Conservation (phyloP, 2,888 invertebrate species). For the Mantis religiosa region DNA sequence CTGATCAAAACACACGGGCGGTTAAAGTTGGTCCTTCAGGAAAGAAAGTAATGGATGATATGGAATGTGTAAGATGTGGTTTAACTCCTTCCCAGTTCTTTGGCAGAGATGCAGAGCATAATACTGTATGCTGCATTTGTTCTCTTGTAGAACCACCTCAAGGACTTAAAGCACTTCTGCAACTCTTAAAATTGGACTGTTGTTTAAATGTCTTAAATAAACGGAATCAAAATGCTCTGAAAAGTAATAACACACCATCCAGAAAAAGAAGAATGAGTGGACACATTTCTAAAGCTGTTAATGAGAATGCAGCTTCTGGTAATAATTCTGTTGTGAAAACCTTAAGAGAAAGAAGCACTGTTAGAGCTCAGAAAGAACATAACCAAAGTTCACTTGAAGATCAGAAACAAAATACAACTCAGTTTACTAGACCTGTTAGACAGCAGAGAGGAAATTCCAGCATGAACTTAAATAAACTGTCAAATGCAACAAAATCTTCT, state of each 20-base stretch:
- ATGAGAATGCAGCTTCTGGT: not conserved
- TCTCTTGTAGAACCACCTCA: not conserved
- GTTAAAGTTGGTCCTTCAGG: not conserved
- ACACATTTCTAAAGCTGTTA: not conserved
- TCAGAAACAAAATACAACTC: not conserved
- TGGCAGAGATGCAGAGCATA: not conserved
- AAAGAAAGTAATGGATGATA: not conserved
- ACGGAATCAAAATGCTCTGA: not conserved
- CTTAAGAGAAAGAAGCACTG: not conserved
- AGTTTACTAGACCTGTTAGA: not conserved
- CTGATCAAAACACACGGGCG: not conserved
- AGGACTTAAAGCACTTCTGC: not conserved
- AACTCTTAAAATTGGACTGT: not conserved
- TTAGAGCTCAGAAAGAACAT: not conserved
- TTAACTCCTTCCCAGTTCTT: not conserved
- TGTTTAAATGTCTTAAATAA: not conserved
- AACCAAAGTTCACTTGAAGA: not conserved
- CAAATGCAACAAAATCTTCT: not conserved
- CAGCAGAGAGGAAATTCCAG: not conserved
- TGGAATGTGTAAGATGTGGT: not conserved
- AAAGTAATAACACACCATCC: not conserved
- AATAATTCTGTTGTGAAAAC: not conserved
- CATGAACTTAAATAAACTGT: not conserved
- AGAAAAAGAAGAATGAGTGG: not conserved
- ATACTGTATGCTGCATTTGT: not conserved